A percentile compares a stretch with the other conserved stretches of the same genome.
phyloP scores from a whole-genome alignment of 2,113 vertebrate genomes.

The Regulus satrapa region DNA sequence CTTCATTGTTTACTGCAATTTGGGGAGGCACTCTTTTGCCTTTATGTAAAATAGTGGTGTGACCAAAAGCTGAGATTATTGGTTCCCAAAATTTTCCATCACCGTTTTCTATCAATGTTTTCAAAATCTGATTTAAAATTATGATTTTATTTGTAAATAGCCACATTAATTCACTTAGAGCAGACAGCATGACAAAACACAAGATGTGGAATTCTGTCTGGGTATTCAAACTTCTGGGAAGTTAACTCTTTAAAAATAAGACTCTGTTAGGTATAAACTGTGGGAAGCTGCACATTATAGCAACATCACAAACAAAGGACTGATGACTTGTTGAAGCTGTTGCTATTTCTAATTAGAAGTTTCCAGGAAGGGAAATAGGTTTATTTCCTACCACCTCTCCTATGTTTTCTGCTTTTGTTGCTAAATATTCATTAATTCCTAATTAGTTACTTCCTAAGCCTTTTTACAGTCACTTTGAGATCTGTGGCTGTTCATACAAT shows the following conservation, averaged over 20 bases:
- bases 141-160: neutral
- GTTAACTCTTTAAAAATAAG: neutral
- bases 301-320: neutral
- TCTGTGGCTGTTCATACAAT: neutral
- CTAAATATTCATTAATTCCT: neutral
- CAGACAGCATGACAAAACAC: neutral
- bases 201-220: neutral
- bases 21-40: neutral
- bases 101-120: accelerated
- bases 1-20: neutral
- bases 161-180: neutral
- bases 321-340: neutral
- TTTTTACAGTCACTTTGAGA: neutral
- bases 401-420: neutral
- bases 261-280: neutral
- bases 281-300: neutral
- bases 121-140: neutral
- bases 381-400: neutral
- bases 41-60: neutral
- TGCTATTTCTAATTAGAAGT: neutral
- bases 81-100: neutral
- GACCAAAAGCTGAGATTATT: neutral
- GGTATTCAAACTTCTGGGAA: neutral
- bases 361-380: neutral
- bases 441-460: neutral